These are phyloP conservation scores for Drepana arcuata DNA, from an alignment of 1,140 invertebrate species.

Conservation along the genomic window DNA sequence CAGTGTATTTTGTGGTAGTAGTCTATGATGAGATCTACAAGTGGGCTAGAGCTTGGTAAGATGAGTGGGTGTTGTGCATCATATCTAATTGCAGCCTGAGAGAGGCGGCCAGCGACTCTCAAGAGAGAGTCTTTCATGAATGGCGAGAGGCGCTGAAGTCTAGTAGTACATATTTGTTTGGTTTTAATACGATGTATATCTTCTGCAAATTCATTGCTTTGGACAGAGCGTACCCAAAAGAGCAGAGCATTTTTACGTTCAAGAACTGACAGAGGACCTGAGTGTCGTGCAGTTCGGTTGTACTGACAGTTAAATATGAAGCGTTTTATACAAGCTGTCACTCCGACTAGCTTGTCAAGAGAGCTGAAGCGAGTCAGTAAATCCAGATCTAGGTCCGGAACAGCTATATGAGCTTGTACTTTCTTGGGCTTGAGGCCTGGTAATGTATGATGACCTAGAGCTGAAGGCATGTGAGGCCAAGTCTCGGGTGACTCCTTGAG, in stretches of 20 bases:
- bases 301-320: neutral
- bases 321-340: conserved; percentile 1
- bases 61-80: conserved; percentile 1
- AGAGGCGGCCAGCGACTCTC: conserved; percentile 1
- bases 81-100: neutral
- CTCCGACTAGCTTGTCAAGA: neutral
- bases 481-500: conserved; percentile 3
- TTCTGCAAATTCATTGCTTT: conserved; percentile 1
- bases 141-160: conserved; percentile 1
- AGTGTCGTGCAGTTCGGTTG: neutral
- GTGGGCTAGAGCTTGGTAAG: neutral
- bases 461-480: conserved; percentile 10
- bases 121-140: neutral
- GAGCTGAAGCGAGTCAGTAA: conserved; percentile 1
- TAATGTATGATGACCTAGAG: conserved; percentile 5
- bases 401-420: neutral
- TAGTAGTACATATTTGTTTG: neutral
- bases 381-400: neutral
- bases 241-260: neutral
- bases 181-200: conserved; percentile 1
- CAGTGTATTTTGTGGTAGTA: conserved; percentile 15
- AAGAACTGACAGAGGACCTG: neutral
- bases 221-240: conserved; percentile 1
- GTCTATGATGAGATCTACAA: conserved; percentile 10
- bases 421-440: conserved; percentile 6